These are phyloP conservation scores for Agrilus mali DNA, from an alignment of 2,888 invertebrate genomes.

Conservation along the genomic window DNA sequence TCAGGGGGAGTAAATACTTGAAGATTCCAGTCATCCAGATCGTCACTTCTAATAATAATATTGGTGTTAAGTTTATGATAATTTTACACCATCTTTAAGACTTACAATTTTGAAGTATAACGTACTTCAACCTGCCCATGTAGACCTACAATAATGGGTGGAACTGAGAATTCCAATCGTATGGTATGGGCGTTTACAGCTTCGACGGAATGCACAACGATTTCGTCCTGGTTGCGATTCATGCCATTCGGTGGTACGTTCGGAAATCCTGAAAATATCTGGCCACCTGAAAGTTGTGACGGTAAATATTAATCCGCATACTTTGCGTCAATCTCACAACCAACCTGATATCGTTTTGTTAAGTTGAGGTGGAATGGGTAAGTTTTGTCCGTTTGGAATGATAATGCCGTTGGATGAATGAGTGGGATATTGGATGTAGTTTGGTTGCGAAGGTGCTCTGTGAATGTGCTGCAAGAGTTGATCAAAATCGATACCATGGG, in stretches of 20 bases:
- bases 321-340: conserved; percentile 5
- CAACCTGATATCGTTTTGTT: conserved; percentile 21
- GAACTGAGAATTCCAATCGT: conserved; percentile 71
- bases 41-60: conserved; percentile 33
- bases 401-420: conserved; percentile 16
- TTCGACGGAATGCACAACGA: conserved; percentile 46
- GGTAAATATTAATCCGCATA: background rate
- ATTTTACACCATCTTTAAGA: conserved; percentile 13
- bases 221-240: conserved; percentile 33
- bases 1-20: conserved; percentile 81
- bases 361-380: conserved; percentile 21
- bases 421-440: conserved; percentile 10
- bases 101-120: conserved; percentile 68
- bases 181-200: conserved; percentile 69
- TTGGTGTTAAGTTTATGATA: background rate
- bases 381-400: conserved; percentile 20
- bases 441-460: conserved; percentile 17
- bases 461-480: conserved; percentile 30
- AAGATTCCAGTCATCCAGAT: conserved; percentile 63
- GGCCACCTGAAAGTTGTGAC: conserved; percentile 4
- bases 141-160: conserved; percentile 69
- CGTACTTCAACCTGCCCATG: conserved; percentile 78
- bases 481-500: conserved; percentile 25
- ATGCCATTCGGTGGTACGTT: conserved; percentile 35
- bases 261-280: conserved; percentile 15